phyloP scores from a whole-genome alignment of 1,140 invertebrate species.

The Drosophila kohkoa region DNA sequence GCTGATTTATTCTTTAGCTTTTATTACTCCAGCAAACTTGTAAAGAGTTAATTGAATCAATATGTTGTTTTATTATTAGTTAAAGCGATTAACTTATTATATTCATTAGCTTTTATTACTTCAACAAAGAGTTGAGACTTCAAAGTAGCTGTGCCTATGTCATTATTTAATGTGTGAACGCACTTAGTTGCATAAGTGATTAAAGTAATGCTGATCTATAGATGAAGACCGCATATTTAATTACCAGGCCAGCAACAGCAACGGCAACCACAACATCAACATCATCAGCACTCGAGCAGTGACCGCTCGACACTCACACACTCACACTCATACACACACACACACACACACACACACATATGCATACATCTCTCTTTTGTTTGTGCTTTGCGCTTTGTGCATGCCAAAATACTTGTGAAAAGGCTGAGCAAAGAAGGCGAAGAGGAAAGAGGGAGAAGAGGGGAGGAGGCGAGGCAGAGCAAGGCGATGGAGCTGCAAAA shows the following conservation, averaged over 20 bases:
- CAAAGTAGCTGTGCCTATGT: no score
- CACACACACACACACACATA: constrained; percentile 11
- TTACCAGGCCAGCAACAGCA: constrained; percentile 17
- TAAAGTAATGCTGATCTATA: not conserved
- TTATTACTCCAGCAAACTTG: no score
- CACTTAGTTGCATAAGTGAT: not conserved
- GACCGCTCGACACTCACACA: constrained; percentile 17
- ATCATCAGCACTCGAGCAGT: constrained; percentile 18
- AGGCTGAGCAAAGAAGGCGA: constrained; percentile 11
- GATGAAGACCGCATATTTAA: constrained; percentile 34
- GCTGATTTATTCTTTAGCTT: no score
- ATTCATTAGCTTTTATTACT: no score
- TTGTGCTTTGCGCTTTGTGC: constrained; percentile 70
- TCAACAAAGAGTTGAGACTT: no score
- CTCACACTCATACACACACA: not conserved
- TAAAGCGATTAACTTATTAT: no score
- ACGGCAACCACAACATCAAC: not conserved
- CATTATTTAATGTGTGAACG: not conserved
- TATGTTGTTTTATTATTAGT: no score
- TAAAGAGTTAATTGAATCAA: no score
- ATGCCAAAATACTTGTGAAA: constrained; percentile 68
- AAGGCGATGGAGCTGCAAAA: constrained; percentile 15
- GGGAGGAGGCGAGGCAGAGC: not conserved
- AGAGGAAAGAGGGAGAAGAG: not conserved
- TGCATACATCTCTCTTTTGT: constrained; percentile 51